Evolutionary conservation across 2,797 vertebrate species (phyloP), one percentile per base, ranked within the genome.

Genomic region (Bovichtus variegatus): DNA sequence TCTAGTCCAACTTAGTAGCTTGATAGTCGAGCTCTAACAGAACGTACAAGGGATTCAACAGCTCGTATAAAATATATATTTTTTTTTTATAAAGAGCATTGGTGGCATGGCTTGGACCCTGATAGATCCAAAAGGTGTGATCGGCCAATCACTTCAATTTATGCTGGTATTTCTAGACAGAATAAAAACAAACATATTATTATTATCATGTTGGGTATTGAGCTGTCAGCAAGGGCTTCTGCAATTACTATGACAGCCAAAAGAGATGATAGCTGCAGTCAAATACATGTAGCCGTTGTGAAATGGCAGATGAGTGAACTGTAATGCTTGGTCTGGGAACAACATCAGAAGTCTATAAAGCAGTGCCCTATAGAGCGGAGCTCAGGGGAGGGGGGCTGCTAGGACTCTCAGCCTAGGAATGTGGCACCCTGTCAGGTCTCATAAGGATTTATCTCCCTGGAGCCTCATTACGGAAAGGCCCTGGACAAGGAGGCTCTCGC

Each of bases 381-480:
- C 70, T 81, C 43, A 70, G 69, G 55, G 77, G 78, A 71, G 80
- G 83, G 75, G 82, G 72, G 81, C 85, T 91, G 87, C 84, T 84
- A 83, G 86, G 87, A 91, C 82, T 89, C 86, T 68, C 64, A 77
- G 68, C 66, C 70, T 54, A 89, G 89, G 92, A 94, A 94, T 94
- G 92, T 93, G 91, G 90, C 91, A 90, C 91, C 90, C 91, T 92
- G 92, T 94, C 92, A 92, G 90, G 78, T 91, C 88, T 89, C 91
- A 89, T 90, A 89, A 91, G 90, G 90, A 90, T 93, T 92, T 89
- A 93, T 94, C 91, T 93, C 86, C 80, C 83, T 60, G 80, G 83
- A 89, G 90, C 84, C 91, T 94, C 90, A 91, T 92, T 92, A 92
- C 79, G 49, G 49, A 89, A 91, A 80, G 62, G 81, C 81, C 80